A percentile compares a stretch with the other conserved stretches of the same genome.
Evolutionary conservation across 2,888 invertebrate species (phyloP).

Genomic region (Drosophila nr. fundita): DNA sequence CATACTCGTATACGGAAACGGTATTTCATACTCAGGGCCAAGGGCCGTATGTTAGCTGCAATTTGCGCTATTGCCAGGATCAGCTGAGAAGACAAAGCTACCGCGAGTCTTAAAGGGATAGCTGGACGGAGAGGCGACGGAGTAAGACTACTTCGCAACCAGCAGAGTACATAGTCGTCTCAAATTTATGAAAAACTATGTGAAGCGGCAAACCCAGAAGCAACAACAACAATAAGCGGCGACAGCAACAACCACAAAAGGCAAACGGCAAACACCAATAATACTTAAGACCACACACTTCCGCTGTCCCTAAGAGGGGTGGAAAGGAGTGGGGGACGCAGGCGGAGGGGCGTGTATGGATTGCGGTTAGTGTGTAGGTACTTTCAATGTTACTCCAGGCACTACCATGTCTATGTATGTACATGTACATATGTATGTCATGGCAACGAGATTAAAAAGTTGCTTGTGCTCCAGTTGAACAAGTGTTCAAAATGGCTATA

Average conservation of each 20-base stretch:
- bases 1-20: slow-evolving; percentile 8
- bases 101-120: slow-evolving; percentile 64
- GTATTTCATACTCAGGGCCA: slow-evolving; percentile 21
- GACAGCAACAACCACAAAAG: slow-evolving; percentile 19
- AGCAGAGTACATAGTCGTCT: slow-evolving; percentile 42
- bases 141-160: slow-evolving; percentile 22
- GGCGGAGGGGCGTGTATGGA: neutral
- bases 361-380: slow-evolving; percentile 28
- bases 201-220: slow-evolving; percentile 20
- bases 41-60: slow-evolving; percentile 52
- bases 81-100: slow-evolving; percentile 11
- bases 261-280: slow-evolving; percentile 52
- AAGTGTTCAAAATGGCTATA: slow-evolving; percentile 43
- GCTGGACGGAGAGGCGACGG: slow-evolving; percentile 10
- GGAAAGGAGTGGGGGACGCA: neutral
- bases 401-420: slow-evolving; percentile 39
- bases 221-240: slow-evolving; percentile 22
- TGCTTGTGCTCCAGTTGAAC: slow-evolving; percentile 37
- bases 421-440: slow-evolving; percentile 67
- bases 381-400: slow-evolving; percentile 39
- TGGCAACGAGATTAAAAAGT: slow-evolving; percentile 64
- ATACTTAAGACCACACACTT: slow-evolving; percentile 51
- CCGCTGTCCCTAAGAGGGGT: neutral
- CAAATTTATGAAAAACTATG: slow-evolving; percentile 63
- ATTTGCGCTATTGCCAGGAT: slow-evolving; percentile 34